Conservation (phyloP, 2,113 vertebrate genomes). For the Heteronetta atricapilla region DNA sequence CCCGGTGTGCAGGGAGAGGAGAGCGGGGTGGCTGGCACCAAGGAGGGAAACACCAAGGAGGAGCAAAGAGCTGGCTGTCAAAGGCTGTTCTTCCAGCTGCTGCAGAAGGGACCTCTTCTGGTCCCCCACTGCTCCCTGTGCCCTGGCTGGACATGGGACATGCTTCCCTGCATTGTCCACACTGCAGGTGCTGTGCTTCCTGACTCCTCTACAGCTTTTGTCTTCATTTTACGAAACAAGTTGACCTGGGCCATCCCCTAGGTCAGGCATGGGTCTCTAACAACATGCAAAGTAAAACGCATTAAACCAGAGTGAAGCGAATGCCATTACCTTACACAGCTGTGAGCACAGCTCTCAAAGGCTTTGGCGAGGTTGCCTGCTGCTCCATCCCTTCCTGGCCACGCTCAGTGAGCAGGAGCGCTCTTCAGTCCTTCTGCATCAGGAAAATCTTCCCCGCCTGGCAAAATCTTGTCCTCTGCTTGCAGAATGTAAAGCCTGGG, state of each 20-base stretch:
- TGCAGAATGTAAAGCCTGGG: neutral
- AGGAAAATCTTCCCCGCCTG: neutral
- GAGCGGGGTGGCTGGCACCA: neutral
- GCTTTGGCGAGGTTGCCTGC: neutral
- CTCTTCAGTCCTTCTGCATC: neutral
- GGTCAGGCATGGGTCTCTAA: neutral
- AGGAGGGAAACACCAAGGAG: neutral
- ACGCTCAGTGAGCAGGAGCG: rapidly evolving
- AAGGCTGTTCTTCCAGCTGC: neutral
- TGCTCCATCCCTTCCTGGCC: neutral
- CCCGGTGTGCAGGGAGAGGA: neutral
- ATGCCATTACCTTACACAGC: neutral
- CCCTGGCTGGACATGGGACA: neutral
- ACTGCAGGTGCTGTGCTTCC: neutral
- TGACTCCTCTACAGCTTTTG: neutral
- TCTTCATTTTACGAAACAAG: neutral
- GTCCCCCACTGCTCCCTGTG: neutral
- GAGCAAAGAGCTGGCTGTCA: neutral
- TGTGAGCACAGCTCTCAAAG: neutral
- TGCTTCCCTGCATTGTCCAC: rapidly evolving
- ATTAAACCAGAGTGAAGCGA: neutral
- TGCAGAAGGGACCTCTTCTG: neutral
- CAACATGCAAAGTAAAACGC: neutral
- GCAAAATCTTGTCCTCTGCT: neutral
- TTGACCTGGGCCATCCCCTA: neutral